Conservation (phyloP, 2,113 vertebrate genomes). For the Oreotragus oreotragus region DNA sequence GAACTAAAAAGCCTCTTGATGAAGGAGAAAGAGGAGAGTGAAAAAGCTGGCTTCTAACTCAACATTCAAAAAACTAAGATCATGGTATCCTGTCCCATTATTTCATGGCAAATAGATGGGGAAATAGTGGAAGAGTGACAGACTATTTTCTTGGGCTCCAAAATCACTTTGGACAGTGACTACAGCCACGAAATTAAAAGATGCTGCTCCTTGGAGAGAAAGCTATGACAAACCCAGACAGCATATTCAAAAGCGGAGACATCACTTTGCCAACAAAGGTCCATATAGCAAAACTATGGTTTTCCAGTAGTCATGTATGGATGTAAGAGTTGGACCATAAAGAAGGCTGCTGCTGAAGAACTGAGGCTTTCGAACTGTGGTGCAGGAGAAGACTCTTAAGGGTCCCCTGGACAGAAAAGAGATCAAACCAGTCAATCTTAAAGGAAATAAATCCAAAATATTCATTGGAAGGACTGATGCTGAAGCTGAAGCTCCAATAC, state of each 20-base stretch:
- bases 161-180: neutral
- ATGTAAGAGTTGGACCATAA: neutral
- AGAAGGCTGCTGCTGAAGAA: neutral
- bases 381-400: neutral
- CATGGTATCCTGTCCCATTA: no score
- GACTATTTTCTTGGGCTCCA: neutral
- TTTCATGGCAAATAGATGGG: no score
- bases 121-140: neutral
- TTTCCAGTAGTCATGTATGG: neutral
- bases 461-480: neutral
- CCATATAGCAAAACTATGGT: neutral
- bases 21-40: no score
- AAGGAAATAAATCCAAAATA: neutral
- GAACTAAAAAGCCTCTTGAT: no score
- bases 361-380: accelerated
- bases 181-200: neutral
- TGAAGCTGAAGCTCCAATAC: neutral
- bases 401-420: neutral
- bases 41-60: no score
- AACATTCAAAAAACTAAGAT: no score
- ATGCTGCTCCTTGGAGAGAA: neutral
- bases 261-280: neutral
- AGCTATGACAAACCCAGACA: neutral
- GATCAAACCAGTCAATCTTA: neutral
- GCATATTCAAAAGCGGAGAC: neutral